phyloP scores from a whole-genome alignment of 1,140 invertebrate genomes.

The Pectinophora gossypiella region DNA sequence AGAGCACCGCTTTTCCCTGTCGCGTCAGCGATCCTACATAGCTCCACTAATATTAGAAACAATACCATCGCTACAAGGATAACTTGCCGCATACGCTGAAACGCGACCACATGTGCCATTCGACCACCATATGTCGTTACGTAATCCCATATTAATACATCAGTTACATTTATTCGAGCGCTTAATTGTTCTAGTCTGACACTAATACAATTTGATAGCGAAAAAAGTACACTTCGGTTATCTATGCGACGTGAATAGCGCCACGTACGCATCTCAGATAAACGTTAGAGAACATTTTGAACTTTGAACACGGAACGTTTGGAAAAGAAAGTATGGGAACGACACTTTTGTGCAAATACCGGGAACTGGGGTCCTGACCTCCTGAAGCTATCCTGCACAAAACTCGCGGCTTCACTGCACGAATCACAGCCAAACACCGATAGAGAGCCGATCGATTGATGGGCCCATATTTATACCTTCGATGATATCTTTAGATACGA shows the following conservation, averaged over 20 bases:
- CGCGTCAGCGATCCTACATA: constrained; percentile 49
- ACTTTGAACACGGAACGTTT: neutral
- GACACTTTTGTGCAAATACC: neutral
- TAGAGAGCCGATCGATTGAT: constrained; percentile 71
- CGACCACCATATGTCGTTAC: constrained; percentile 54
- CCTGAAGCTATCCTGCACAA: no score
- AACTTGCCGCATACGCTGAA: neutral
- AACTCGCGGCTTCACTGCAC: neutral
- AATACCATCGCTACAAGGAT: neutral
- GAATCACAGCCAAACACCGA: constrained; percentile 62
- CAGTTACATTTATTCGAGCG: neutral
- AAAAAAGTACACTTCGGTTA: neutral
- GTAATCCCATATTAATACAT: constrained; percentile 32
- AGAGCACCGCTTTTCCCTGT: constrained; percentile 64
- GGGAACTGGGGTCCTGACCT: neutral
- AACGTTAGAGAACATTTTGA: neutral
- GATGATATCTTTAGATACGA: constrained; percentile 67
- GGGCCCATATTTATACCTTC: constrained; percentile 73
- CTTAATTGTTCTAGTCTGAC: no score
- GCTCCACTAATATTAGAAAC: constrained; percentile 27
- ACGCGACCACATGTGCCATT: constrained; percentile 46
- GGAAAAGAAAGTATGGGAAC: neutral
- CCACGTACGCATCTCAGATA: neutral
- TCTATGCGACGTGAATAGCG: neutral
- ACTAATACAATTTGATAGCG: no score